Conservation (phyloP, 1,140 invertebrate species). For the Cherax quadricarinatus region DNA sequence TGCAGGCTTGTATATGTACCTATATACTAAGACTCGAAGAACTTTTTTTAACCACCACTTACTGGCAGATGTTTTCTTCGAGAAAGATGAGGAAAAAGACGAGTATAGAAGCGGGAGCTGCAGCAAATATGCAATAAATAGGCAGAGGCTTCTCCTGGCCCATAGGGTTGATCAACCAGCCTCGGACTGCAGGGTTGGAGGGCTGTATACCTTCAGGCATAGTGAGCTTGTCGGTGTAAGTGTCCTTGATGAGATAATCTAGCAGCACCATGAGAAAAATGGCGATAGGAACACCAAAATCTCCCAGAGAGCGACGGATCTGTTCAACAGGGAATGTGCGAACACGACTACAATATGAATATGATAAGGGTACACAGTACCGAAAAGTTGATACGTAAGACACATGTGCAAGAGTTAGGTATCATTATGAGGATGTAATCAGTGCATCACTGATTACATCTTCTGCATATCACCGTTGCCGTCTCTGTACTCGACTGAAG, state of each 20-base stretch:
- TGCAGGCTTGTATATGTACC: no score
- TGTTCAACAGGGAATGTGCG: slow-evolving; percentile 75
- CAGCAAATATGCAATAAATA: slow-evolving; percentile 88
- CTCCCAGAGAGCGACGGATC: slow-evolving; percentile 92
- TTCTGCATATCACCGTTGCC: no score
- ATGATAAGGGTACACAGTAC: no score
- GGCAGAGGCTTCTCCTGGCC: slow-evolving; percentile 81
- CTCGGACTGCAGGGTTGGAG: slow-evolving; percentile 83
- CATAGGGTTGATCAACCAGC: slow-evolving; percentile 89
- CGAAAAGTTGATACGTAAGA: no score
- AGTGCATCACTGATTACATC: no score
- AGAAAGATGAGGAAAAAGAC: slow-evolving; percentile 97
- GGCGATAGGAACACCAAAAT: slow-evolving; percentile 98
- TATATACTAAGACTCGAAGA: no score
- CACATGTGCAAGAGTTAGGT: no score
- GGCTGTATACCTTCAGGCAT: slow-evolving; percentile 91
- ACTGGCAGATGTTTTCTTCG: slow-evolving; percentile 98
- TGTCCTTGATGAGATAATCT: slow-evolving; percentile 85
- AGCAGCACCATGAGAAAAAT: slow-evolving; percentile 93
- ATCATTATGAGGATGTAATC: no score
- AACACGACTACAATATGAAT: not conserved
- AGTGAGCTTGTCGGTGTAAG: slow-evolving; percentile 91
- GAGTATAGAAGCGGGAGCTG: slow-evolving; percentile 90
- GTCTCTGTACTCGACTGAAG: no score
- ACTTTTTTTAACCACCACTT: slow-evolving; percentile 76